Percentiles rank a stretch among this genome's conserved stretches.
phyloP scores from a whole-genome alignment of 2,113 vertebrate species.

The Cavia aperea region DNA sequence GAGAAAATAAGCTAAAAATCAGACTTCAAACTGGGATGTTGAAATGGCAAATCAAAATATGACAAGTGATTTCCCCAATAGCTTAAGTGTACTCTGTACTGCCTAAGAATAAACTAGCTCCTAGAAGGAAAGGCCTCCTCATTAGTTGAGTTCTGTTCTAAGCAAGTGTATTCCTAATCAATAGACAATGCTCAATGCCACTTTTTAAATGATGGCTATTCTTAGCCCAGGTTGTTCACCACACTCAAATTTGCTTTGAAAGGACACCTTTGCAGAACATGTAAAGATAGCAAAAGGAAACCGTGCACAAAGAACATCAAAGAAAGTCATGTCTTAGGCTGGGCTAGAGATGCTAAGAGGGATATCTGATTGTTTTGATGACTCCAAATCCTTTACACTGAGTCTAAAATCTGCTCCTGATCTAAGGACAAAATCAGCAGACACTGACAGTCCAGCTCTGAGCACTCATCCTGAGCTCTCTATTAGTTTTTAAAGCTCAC shows the following conservation, averaged over 20 bases:
- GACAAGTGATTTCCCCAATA: neutral
- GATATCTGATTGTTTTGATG: neutral
- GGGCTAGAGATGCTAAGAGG: too few relatives aligned
- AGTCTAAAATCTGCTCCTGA: neutral
- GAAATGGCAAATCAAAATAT: neutral
- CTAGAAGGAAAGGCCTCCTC: neutral
- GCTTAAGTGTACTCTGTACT: neutral
- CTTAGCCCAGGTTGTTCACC: neutral
- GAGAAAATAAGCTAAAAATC: slow-evolving; percentile 25
- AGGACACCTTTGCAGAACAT: neutral
- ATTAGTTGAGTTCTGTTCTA: neutral
- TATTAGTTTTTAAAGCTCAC: slow-evolving; percentile 27
- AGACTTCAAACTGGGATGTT: neutral
- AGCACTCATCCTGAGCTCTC: slow-evolving; percentile 8
- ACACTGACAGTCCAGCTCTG: slow-evolving; percentile 55
- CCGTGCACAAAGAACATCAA: neutral
- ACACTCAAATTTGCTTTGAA: slow-evolving; percentile 18
- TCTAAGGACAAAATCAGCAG: slow-evolving; percentile 55
- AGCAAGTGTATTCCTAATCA: neutral
- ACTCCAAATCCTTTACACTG: neutral
- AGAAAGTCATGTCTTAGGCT: neutral
- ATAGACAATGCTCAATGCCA: neutral
- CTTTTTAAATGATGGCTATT: neutral
- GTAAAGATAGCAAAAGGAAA: neutral
- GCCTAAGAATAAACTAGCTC: neutral